Base-by-base conservation (phyloP, 2,888 invertebrate genomes). In the Cylindroiulus punctatus region DNA sequence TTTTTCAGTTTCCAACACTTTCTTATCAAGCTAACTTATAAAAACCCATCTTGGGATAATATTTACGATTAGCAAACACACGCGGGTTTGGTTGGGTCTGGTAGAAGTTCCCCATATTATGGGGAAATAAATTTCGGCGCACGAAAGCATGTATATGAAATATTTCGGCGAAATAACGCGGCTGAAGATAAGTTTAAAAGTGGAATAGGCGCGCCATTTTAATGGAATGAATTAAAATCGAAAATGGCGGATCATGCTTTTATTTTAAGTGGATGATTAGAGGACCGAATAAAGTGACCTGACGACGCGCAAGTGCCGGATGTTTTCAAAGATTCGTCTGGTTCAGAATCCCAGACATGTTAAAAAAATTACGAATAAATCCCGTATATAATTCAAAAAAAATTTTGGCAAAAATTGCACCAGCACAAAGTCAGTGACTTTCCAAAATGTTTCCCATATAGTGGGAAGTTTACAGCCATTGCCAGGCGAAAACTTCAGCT, bases 61-160 rank as follows among this genome's bases (percentile, higher is more conserved):
- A 76, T 76, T 76, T 76, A 76, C 76, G 76, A 76, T 76, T 76
- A 76, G 76, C 76, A 76, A 30, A 76, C 76, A 76, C 76, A 30
- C 30, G 76, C 76, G 76, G 76, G 76, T 32, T 76, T 32, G 26
- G 30, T 76, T 30, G 14, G 30, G 32, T 76, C 76, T 76, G 76
- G 32, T 76, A 76, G 76, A 76, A 76, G 76, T 26, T 30, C 30
- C 65, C 65, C 26, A 65, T 26, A 26, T 26, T 65, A 65, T 65
- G 30, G 4, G 76, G 17, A 76, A 76, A 30, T 26, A 76, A 76
- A 76, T 76, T 17, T 76, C 76, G 30, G 30, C 5, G 17, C 30
- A 30, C 26, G 14, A 76, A 76, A 76, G 30, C 26, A 30, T 30
- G 32, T 3, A 76, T 17, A 30, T 76, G 76, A 12, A 30, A 30